A percentile compares a stretch with the other conserved stretches of the same genome.
phyloP scores from a whole-genome alignment of 1,140 invertebrate species.

The Telenomus remus region DNA sequence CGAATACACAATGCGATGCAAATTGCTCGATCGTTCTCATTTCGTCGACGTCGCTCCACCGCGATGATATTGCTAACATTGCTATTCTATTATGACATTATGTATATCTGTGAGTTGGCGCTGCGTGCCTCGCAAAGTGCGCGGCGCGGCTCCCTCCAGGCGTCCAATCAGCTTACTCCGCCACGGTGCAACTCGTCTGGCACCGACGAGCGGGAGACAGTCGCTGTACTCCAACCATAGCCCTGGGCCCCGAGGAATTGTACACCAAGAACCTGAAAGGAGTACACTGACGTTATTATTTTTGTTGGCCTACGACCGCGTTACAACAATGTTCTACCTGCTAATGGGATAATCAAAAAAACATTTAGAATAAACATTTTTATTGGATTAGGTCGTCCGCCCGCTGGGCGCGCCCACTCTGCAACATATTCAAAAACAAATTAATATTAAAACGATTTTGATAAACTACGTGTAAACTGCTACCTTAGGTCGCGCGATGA shows the following conservation, averaged over 20 bases:
- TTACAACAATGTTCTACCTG: slow-evolving; percentile 22
- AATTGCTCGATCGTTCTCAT: slow-evolving; percentile 69
- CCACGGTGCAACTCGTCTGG: slow-evolving; percentile 56
- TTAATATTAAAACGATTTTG: too few species aligned
- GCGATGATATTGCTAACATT: slow-evolving; percentile 74
- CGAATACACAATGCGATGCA: slow-evolving; percentile 70
- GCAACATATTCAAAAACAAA: too few species aligned
- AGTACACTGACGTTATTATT: slow-evolving; percentile 36
- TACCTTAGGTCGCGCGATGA: too few species aligned
- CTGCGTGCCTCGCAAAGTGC: slow-evolving; percentile 47
- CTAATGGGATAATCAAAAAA: neutral
- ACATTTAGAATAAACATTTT: too few species aligned
- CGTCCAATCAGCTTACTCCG: slow-evolving; percentile 68
- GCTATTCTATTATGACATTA: slow-evolving; percentile 75
- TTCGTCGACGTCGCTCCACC: slow-evolving; percentile 58
- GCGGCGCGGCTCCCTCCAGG: slow-evolving; percentile 59
- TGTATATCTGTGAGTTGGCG: slow-evolving; percentile 61
- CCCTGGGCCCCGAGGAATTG: slow-evolving; percentile 33
- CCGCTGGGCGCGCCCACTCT: too few species aligned
- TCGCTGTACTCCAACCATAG: slow-evolving; percentile 27
- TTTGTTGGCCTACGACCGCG: slow-evolving; percentile 15
- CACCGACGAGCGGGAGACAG: slow-evolving; percentile 48
- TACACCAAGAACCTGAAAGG: slow-evolving; percentile 24
- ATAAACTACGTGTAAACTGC: too few species aligned
- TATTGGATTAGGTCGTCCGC: too few species aligned